Base-by-base conservation (phyloP, 2,797 vertebrate species). In the Syndactyla subalaris region DNA sequence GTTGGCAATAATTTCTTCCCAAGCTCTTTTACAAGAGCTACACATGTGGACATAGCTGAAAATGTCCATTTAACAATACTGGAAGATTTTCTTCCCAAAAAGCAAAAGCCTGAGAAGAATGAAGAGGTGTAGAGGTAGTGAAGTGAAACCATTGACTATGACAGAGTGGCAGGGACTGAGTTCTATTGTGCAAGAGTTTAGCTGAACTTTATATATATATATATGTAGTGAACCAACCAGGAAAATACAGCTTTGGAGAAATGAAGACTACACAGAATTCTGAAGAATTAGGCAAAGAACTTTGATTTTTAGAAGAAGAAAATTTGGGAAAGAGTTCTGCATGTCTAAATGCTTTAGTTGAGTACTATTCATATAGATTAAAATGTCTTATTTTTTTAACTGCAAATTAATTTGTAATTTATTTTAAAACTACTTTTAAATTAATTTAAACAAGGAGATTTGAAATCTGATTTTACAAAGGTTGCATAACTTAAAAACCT, bases 1-100 rank as follows among this genome's bases (percentile, higher is more conserved):
- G 81, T 65, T 93, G 59, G 65, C 62, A 92, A 39, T 46, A 76
- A 72, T 82, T 82, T 72, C 67, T 89, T 92, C 79, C 34, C 55
- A 70, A 96, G 39, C 23, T 75, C 26, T 39, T 78, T 85, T 79
- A 84, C 72, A 87, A 72, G 71, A 83, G n/a, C 39, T 80, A 46
- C 43, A 34, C 1, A 1, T 43, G 36, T 15, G 43, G 51, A 73
- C 48, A 17, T 38, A 49, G 48, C 23, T 46, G 43, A 36, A 68
- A 88, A 89, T 16, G 43, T 30, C 36, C 34, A 14, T 43, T 86
- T 68, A 72, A 89, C 54, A 84, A 70, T 59, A 49, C 10, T 17
- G 19, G 22, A 68, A 77, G 19, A 6, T 58, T 78, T 91, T 48
- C 54, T 71, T 80, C 34, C 34, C 34, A 10, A 70, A 91, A 85